Percentiles rank a stretch among this genome's conserved stretches.
Evolutionary conservation across 1,140 invertebrate species (phyloP).

Genomic region (Caenorhabditis elegans): DNA sequence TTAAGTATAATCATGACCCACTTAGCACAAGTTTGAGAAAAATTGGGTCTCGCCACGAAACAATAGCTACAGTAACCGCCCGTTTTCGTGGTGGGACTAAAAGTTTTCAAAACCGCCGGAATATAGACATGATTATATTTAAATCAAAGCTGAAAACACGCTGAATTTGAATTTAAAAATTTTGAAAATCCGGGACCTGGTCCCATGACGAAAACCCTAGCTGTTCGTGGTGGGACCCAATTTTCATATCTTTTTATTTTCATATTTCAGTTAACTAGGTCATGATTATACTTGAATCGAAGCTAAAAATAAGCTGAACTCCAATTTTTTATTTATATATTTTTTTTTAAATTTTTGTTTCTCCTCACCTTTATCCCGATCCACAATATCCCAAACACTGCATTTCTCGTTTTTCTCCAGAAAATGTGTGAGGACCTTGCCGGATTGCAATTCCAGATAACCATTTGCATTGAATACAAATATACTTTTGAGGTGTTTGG

Average conservation of each 20-base stretch:
- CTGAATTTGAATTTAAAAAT: background rate
- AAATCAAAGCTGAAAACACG: background rate
- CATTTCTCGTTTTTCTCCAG: slow-evolving; percentile 41
- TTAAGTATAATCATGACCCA: background rate
- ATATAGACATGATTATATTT: background rate
- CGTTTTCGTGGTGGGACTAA: no score
- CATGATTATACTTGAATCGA: background rate
- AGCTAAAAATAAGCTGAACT: no score
- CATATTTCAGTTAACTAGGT: no score
- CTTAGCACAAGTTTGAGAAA: background rate
- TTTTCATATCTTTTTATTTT: no score
- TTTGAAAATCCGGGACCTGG: no score
- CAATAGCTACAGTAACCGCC: no score
- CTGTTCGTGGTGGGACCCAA: no score
- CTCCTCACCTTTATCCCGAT: slow-evolving; percentile 36
- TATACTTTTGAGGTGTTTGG: slow-evolving; percentile 4
- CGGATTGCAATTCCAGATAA: slow-evolving; percentile 26
- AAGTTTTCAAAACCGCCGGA: no score
- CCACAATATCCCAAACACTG: slow-evolving; percentile 48
- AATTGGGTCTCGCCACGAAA: background rate
- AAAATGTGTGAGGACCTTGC: slow-evolving; percentile 35
- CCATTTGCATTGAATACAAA: slow-evolving; percentile 44
- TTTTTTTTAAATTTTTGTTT: no score
- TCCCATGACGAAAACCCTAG: no score
- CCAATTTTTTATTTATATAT: no score